Evolutionary conservation across 2,888 invertebrate genomes (phyloP).

Genomic region (Drosophila acutilabella): DNA sequence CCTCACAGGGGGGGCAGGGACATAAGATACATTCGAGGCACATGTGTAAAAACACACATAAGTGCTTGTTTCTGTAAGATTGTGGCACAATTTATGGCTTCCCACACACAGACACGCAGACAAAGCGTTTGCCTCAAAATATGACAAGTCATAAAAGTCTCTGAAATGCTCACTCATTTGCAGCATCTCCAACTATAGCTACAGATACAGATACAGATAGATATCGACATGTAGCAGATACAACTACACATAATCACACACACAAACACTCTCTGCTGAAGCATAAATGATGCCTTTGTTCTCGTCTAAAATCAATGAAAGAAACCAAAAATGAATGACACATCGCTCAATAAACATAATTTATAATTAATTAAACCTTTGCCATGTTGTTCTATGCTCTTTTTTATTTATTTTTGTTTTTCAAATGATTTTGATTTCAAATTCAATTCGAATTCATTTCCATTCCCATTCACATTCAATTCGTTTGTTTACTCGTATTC

Average conservation of each 20-base stretch:
- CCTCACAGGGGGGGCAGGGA: conserved; percentile 38
- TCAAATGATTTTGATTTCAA: conserved; percentile 35
- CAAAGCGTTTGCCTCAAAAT: conserved; percentile 54
- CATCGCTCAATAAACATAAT: conserved; percentile 79
- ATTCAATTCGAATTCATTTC: conserved; percentile 30
- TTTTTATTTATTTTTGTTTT: conserved; percentile 35
- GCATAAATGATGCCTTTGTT: conserved; percentile 53
- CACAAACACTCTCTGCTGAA: background rate
- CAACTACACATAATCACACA: conserved; percentile 20
- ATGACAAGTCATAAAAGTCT: conserved; percentile 77
- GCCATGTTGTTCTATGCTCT: conserved; percentile 54
- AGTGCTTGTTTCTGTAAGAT: conserved; percentile 6
- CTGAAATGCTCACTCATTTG: conserved; percentile 55
- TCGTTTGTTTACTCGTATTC: conserved; percentile 25
- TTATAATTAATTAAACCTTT: conserved; percentile 76
- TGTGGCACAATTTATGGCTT: conserved; percentile 71
- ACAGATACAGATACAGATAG: conserved; percentile 32
- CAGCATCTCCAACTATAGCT: conserved; percentile 44
- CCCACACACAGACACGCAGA: conserved; percentile 71
- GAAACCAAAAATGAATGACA: conserved; percentile 61
- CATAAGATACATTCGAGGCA: conserved; percentile 46
- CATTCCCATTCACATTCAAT: conserved; percentile 39
- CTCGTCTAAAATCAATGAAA: conserved; percentile 57
- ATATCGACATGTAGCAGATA: conserved; percentile 16
- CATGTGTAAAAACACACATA: conserved; percentile 39